phyloP scores from a whole-genome alignment of 2,797 vertebrate species.

The Carduelis carduelis region DNA sequence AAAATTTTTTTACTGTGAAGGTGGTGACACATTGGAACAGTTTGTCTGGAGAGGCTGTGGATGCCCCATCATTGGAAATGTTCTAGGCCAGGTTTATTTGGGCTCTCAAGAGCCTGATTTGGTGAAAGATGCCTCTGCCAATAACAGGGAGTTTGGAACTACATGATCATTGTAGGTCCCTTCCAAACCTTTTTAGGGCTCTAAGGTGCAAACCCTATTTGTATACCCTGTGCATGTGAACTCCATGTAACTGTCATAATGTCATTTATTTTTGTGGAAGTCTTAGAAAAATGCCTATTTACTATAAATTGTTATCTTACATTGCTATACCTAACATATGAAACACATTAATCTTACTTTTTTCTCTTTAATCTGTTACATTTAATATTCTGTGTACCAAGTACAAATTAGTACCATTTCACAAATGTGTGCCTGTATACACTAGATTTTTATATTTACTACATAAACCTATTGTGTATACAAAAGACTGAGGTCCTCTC shows the following conservation, averaged over 20 bases:
- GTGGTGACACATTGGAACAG: not conserved
- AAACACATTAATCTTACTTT: not conserved
- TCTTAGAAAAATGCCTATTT: not conserved
- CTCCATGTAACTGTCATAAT: not conserved
- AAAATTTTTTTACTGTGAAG: not conserved
- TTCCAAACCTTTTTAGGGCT: not conserved
- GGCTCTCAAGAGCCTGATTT: not conserved
- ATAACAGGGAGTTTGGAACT: not conserved
- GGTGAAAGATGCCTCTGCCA: not conserved
- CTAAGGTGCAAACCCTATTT: not conserved
- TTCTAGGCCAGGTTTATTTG: not conserved
- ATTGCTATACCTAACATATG: not conserved
- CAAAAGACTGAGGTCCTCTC: not conserved
- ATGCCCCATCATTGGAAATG: not conserved
- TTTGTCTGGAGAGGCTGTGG: not conserved
- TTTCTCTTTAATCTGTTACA: not conserved
- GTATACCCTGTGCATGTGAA: not conserved
- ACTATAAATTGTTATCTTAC: not conserved
- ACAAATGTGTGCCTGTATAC: not conserved
- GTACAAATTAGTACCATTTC: not conserved
- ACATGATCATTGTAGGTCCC: not conserved
- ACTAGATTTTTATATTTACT: not conserved
- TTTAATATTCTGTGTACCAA: not conserved
- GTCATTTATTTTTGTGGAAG: not conserved
- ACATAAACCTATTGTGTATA: not conserved